A percentile compares a stretch with the other conserved stretches of the same genome.
Evolutionary conservation across 2,888 invertebrate species (phyloP).

Genomic region (Latheticus oryzae): DNA sequence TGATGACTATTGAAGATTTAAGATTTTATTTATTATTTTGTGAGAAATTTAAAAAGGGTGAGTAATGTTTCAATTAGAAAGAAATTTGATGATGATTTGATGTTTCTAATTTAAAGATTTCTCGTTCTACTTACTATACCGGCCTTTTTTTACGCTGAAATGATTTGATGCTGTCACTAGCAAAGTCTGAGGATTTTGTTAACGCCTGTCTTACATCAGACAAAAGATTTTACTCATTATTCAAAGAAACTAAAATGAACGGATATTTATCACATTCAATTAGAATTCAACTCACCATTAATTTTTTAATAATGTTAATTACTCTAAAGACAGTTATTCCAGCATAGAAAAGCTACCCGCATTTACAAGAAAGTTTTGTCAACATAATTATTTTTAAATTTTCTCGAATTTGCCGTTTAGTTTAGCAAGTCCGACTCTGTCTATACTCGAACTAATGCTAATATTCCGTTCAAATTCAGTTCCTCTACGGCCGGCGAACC

Average conservation of each 20-base stretch:
- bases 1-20: constrained; percentile 6
- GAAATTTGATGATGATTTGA: constrained; percentile 8
- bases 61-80: constrained; percentile 12
- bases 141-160: constrained; percentile 47
- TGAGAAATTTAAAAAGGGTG: constrained; percentile 14
- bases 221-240: background rate
- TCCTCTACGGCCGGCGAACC: constrained; percentile 26
- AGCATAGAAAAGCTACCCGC: too few species aligned
- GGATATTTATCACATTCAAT: too few species aligned
- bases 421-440: constrained; percentile 22
- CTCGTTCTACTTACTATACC: constrained; percentile 44
- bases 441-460: constrained; percentile 27
- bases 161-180: constrained; percentile 14
- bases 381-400: too few species aligned
- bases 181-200: too few species aligned
- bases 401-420: too few species aligned
- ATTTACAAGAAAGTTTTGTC: too few species aligned
- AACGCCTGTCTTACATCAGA: background rate
- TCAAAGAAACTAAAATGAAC: too few species aligned
- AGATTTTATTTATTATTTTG: constrained; percentile 14
- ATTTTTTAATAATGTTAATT: constrained; percentile 1
- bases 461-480: constrained; percentile 35
- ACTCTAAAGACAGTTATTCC: too few species aligned
- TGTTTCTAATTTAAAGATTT: constrained; percentile 34
- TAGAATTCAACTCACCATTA: too few species aligned